Evolutionary conservation across 2,888 invertebrate genomes (phyloP), one percentile per base, ranked within the genome.

Genomic region (Drosophila ustulata): DNA sequence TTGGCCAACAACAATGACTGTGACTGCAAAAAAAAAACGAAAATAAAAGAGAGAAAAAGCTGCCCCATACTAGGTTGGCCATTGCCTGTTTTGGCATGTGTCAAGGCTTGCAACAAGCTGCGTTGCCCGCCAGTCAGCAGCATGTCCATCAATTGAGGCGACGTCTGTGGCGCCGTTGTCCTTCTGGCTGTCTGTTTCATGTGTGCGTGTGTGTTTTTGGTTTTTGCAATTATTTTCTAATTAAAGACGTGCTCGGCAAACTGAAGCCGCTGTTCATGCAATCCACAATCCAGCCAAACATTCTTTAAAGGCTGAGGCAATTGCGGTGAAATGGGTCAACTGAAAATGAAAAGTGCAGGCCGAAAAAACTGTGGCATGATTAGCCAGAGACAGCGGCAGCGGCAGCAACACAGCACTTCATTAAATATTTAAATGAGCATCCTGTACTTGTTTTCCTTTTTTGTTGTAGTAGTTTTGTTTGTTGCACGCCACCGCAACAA

Each of bases 201-300:
- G 34, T 52, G 45, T 65, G 25, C 43, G 32, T 39, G 53, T 26
- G n/a, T 43, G 41, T 68, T 73, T 65, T 78, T 56, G 62, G 57
- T 61, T 78, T 78, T 73, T 80, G 88, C 88, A 90, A 91, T 90
- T 90, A 90, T 91, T 91, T 91, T 90, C 90, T 91, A 90, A 90
- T 91, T 91, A 90, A 91, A 91, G 90, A 91, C 91, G 80, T 89
- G 82, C 84, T 73, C 59, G 58, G 79, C 79, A 78, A 85, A 62
- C 69, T 34, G 45, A 75, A 75, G 49, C 57, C 55, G 6, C 58
- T 37, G 41, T 9, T 11, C 18, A 18, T 18, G 8, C 53, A 49
- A n/a, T 53, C 30, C 26, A 26, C 32, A 70, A 32, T 49, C 37
- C 46, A 43, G 30, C 30, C 61, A 34, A 37, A 51, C n/a, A 51